These are phyloP conservation scores for Phaenicophaeus curvirostris DNA, from an alignment of 2,797 vertebrate species.

Conservation along the genomic window DNA sequence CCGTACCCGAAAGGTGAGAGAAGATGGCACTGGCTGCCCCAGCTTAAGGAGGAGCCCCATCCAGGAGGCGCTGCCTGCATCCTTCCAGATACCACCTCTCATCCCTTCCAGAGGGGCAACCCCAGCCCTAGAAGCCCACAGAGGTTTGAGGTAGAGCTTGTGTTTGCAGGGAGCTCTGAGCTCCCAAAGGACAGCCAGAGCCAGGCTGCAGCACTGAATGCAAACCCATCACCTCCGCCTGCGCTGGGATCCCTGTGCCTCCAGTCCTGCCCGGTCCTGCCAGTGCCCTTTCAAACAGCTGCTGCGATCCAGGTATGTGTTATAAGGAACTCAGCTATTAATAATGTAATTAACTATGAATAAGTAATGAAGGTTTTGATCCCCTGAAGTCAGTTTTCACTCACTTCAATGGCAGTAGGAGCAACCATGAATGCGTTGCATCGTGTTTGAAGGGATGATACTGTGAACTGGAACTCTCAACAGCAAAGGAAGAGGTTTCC, in stretches of 20 bases:
- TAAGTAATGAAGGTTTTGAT: constrained; percentile 65
- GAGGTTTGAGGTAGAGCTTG: background rate
- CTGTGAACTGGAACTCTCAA: too few species aligned
- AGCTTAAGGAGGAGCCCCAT: background rate
- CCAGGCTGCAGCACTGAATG: accelerated
- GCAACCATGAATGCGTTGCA: too few species aligned
- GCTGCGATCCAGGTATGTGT: constrained; percentile 25
- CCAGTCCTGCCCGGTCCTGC: background rate
- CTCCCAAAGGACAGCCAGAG: background rate
- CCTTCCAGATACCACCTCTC: background rate
- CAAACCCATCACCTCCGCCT: accelerated
- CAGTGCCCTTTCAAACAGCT: background rate
- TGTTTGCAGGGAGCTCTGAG: background rate
- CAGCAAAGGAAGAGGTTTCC: too few species aligned
- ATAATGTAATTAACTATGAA: constrained; percentile 53
- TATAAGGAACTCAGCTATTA: background rate
- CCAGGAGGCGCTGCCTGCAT: too few species aligned
- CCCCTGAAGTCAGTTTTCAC: background rate
- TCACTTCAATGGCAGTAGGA: too few species aligned
- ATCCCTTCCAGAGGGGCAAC: background rate
- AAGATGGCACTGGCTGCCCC: background rate
- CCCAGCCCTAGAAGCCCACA: background rate
- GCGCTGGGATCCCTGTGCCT: accelerated
- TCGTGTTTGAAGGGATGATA: too few species aligned
- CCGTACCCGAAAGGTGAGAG: background rate